Base-by-base conservation (phyloP, 2,888 invertebrate genomes). In the Eumerus sabulonum region DNA sequence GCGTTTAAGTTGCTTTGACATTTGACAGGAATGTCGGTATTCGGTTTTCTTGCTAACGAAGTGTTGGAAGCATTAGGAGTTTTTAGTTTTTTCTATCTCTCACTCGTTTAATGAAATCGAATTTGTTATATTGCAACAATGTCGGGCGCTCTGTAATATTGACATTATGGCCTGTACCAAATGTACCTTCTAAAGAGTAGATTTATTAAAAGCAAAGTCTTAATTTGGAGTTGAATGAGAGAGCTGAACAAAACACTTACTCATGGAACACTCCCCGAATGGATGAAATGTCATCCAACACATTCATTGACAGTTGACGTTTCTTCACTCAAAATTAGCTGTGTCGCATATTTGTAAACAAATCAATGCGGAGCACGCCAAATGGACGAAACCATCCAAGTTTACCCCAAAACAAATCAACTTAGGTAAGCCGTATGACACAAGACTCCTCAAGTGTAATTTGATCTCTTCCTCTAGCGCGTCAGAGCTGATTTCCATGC, bases 391-490 rank as follows among this genome's bases (percentile, higher is more conserved):
- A 40, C 3, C 3, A 27, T 27, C 27, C 18, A 84, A 47, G 57
- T 84, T 87, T 74, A 18, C 19, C 84, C 86, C 9, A 84, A 84
- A 83, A 67, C 50, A 0, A 64, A 36, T 1, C 79, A 72, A 79
- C 84, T 87, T 68, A 86, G 85, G 87, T 87, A 74, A 81, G 19
- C 13, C 7, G n/a, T 9, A 1, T 17, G 1, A 1, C 7, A 27
- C 2, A 27, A 27, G 7, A 27, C 27, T 11, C 0, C 0, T 1
- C 11, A 19, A 27, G n/a, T 18, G n/a, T n/a, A 35, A 9, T 9
- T 18, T 35, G 14, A n/a, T 27, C 68, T 76, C 0, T 12, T 11
- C 1, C 2, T 17, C n/a, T 9, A 87, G 87, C 63, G 81, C 85
- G 13, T 14, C 71, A 14, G 84, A 86, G 17, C 76, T 87, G 0